Evolutionary conservation across 2,888 invertebrate species (phyloP), one percentile per base, ranked within the genome.

Genomic region (Eupeodes luniger): DNA sequence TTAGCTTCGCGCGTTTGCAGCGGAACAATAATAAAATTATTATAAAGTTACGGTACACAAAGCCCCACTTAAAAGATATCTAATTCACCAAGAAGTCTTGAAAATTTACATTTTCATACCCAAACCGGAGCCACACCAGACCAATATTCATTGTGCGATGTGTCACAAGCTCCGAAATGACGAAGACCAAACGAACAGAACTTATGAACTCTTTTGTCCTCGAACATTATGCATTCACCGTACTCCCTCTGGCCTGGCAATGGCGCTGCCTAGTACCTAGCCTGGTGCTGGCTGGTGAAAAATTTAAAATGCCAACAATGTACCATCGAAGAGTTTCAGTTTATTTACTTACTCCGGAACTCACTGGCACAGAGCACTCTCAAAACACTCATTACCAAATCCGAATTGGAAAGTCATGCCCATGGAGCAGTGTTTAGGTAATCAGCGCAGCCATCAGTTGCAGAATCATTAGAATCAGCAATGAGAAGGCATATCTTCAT

Each of bases 381-480:
- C 4, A 72, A 19, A 72, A 59, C 59, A 47, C 72, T 72, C 47
- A 72, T 72, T 72, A 72, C 59, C n/a, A 72, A 59, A 72, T 72
- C 14, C 59, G 47, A 72, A 84, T 87, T 62, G 57, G 67, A 80
- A 64, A 86, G 78, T 77, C 81, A 85, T 77, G 76, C 77, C 72
- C 44, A 59, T 16, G 36, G 61, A 53, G 51, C 83, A 53, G 80
- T 80, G 72, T 85, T 85, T 81, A 81, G 85, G 85, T 85, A 88
- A 88, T 88, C 88, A 88, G 81, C 75, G 40, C 74, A 69, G 76
- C 78, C 88, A 85, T 78, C 81, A 67, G 69, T 70, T 81, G 77
- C 19, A 19, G 64, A 53, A 83, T 87, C 87, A 87, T 84, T 84
- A 85, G 88, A 77, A 77, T 77, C 87, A 70, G 64, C 67, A 67